Base-by-base conservation (phyloP, 2,888 invertebrate species). In the Clepsis dumicolana region DNA sequence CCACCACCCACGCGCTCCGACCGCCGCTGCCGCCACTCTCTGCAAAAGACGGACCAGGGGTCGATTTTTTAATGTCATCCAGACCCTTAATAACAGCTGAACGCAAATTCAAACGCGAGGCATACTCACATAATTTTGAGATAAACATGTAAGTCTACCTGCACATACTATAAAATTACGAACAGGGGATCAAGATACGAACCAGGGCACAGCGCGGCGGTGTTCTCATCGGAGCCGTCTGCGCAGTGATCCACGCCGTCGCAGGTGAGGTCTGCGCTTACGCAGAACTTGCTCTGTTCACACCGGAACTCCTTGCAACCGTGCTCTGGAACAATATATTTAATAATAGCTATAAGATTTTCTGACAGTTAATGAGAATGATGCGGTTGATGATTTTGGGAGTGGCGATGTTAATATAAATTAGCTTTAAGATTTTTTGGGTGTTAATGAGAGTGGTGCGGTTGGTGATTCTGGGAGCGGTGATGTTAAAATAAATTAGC, bases 201-300 rank as follows among this genome's bases (percentile, higher is more conserved):
- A 98, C 98, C 97, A 89, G 97, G 96, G 94, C 98, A 98, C 77
- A 97, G 94, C 72, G 96, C 95, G 80, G 96, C 96, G 82, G 96
- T 95, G 77, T 96, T 96, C 91, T 98, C 98, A 85, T 98, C 98
- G 60, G 98, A 98, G 74, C 97, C 97, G 89, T 98, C 98, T 60
- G 97, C 98, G 88, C 98, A 98, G 90, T 99, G 98, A 92, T 98
- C 97, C 74, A 98, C 96, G 69, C 97, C 97, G 91, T 99, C 98
- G 93, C 98, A 98, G 77, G 97, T 95, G 71, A 99, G 95, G 88
- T 98, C 98, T 71, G 96, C 96, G 87, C 97, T 96, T 82, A 98
- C 98, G 94, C 98, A 99, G 94, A 98, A 97, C 91, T 97, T 97
- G 74, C 97, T 96, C 83, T 96, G 95, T 82, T 95, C 96, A 89